Conservation (phyloP, 1,140 invertebrate species). For the Medauroidea extradentata region DNA sequence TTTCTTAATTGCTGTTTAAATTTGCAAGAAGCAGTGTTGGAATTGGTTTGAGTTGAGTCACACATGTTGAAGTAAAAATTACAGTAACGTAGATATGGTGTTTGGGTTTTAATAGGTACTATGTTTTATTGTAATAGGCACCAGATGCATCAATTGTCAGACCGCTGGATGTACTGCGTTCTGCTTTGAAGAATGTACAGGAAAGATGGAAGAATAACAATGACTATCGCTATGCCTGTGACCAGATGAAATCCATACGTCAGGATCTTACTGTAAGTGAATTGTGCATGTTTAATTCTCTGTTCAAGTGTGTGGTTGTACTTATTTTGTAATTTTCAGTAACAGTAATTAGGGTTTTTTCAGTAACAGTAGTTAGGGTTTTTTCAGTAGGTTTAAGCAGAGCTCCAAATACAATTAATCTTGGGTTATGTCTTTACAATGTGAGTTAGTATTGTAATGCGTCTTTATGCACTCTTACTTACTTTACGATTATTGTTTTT, state of each 20-base stretch:
- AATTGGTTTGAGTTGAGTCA: no score
- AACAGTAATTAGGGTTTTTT: no score
- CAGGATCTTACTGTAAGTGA: conserved; percentile 92
- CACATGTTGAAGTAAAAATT: background rate
- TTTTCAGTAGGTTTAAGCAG: no score
- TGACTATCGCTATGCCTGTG: conserved; percentile 95
- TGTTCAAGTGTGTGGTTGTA: no score
- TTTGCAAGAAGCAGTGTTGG: no score
- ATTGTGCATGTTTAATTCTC: background rate
- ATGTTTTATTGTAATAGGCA: conserved; percentile 53
- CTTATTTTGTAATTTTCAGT: conserved; percentile 13
- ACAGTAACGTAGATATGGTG: background rate
- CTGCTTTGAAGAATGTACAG: conserved; percentile 86
- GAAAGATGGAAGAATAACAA: conserved; percentile 80
- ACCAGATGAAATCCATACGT: conserved; percentile 97
- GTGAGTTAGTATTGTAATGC: no score
- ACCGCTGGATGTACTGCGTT: conserved; percentile 77
- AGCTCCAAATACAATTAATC: no score
- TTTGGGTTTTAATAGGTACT: background rate
- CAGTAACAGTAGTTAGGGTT: no score
- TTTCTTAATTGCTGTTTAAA: no score
- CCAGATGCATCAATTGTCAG: conserved; percentile 88
- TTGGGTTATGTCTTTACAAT: no score
- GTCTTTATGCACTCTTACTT: no score
- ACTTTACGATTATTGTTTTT: no score